Base-by-base conservation (phyloP, 2,888 invertebrate genomes). In the Sepiola atlantica region DNA sequence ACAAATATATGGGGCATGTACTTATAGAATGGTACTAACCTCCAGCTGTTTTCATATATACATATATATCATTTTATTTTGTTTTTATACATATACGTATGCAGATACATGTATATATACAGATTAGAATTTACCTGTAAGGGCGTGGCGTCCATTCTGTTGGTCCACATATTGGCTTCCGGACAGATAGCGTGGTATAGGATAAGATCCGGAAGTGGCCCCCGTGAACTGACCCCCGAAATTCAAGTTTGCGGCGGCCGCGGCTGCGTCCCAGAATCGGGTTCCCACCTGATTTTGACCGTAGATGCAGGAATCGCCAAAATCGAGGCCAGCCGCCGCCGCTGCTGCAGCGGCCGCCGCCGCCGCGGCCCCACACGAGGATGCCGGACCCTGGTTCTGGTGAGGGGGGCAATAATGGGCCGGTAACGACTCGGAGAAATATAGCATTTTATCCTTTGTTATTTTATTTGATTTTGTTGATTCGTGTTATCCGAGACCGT, bases 141-240 rank as follows among this genome's bases (percentile, higher is more conserved):
- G 55, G 55, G 54, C 45, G 18, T 45, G 18, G 45, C 35, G 45
- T 92, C 92, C 92, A 92, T 92, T 92, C 92, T 92, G 35, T 92
- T 92, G 92, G 92, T 92, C 55, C 18, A 54, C 55, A 55, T 55
- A 92, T 55, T 92, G 92, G 35, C 20, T 45, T 92, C 92, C 92
- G 45, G 92, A 92, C n/a, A 92, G 45, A 92, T 92, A 92, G n/a
- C 28, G 45, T 1, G 92, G 92, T n/a, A 92, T 54, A 45, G 92
- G n/a, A 55, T 92, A 92, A 92, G 92, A 92, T 92, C 92, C 92
- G 55, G 92, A 92, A 92, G 45, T 92, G 16, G 92, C 55, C 92
- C 92, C 92, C 77, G 77, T 77, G 32, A 77, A 77, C 16, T 77
- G 77, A n/a, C 77, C 77, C 77, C 77, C 77, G 45, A 92, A 92